Base-by-base conservation (phyloP, 2,888 invertebrate genomes). In the Drosophila monieri region DNA sequence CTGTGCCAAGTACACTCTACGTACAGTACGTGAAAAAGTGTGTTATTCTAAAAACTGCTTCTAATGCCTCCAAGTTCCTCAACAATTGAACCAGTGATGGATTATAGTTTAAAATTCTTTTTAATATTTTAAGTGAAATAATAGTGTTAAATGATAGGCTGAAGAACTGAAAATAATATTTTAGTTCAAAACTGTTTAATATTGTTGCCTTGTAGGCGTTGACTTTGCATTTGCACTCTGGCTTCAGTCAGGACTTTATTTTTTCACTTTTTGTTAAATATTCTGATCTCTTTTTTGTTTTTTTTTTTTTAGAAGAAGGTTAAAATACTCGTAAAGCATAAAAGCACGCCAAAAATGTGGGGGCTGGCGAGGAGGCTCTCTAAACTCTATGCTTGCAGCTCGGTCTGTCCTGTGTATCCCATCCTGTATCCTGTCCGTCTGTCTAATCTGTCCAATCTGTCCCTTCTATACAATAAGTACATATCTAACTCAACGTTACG, bases 351-450 rank as follows among this genome's bases (percentile, higher is more conserved):
- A 27, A 47, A 37, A 37, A 37, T n/a, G 5, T 37, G 10, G 32
- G 62, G 18, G 18, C 18, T 18, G 18, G 18, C 18, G 21, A 23
- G 21, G 21, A 23, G 21, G 21, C 21, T 23, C 57, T 48, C 56
- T 67, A 67, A 71, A 55, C 35, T 71, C 77, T 60, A 73, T 57
- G 73, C 79, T 75, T 76, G 80, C 80, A 62, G 80, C 76, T 62
- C 47, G 52, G 60, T 55, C 58, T 52, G n/a, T 49, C 23, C 6
- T 44, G 25, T 44, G 25, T 18, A 37, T 5, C 48, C 43, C 47
- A 43, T 43, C 39, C 58, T 12, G 35, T 14, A 14, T 37, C 21
- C 21, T 23, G 21, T 23, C 21, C 4, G 5, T 23, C 21, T 4
- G 21, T 23, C 21, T 23, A 9, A 3, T 9, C 27, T 8, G 27